A percentile compares a stretch with the other conserved stretches of the same genome.
These are phyloP conservation scores for Drosophila gaucha DNA, from an alignment of 2,888 invertebrate species.

Conservation along the genomic window DNA sequence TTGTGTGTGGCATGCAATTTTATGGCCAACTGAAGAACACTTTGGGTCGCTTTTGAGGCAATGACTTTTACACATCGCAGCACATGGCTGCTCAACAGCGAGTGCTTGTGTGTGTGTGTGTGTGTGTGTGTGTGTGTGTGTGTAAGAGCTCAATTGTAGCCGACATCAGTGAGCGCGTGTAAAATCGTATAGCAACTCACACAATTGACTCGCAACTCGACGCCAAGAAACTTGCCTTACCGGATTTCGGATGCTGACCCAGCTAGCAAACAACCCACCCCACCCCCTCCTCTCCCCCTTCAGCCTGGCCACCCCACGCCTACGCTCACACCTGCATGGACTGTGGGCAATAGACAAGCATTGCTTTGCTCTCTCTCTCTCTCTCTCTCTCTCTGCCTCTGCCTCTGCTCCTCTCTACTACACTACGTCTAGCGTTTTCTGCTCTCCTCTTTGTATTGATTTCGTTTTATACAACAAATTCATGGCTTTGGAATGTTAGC, in stretches of 20 bases:
- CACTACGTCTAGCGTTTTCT: constrained; percentile 12
- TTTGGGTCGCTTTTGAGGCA: constrained; percentile 66
- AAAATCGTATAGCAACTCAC: constrained; percentile 60
- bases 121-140: constrained; percentile 16
- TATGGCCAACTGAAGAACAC: constrained; percentile 60
- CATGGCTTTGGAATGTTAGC: constrained; percentile 68
- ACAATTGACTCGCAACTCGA: constrained; percentile 33
- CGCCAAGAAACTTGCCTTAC: constrained; percentile 78
- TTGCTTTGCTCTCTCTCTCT: constrained; percentile 2
- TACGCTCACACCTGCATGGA: constrained; percentile 51
- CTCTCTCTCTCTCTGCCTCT: background rate
- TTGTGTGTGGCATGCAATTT: constrained; percentile 50
- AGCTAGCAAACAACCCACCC: constrained; percentile 23
- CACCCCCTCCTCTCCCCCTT: background rate
- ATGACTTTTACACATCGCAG: constrained; percentile 78
- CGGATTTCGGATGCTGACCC: constrained; percentile 77
- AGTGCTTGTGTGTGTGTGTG: constrained; percentile 1
- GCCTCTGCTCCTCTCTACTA: constrained; percentile 13
- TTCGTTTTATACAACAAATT: constrained; percentile 66
- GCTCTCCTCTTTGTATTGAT: constrained; percentile 67
- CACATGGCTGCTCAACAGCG: constrained; percentile 61
- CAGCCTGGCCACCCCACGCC: background rate
- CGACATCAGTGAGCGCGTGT: constrained; percentile 64
- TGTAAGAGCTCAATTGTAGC: constrained; percentile 70
- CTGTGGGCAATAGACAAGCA: constrained; percentile 55